Conservation (phyloP, 2,888 invertebrate species). For the Eristalinus aeneus region DNA sequence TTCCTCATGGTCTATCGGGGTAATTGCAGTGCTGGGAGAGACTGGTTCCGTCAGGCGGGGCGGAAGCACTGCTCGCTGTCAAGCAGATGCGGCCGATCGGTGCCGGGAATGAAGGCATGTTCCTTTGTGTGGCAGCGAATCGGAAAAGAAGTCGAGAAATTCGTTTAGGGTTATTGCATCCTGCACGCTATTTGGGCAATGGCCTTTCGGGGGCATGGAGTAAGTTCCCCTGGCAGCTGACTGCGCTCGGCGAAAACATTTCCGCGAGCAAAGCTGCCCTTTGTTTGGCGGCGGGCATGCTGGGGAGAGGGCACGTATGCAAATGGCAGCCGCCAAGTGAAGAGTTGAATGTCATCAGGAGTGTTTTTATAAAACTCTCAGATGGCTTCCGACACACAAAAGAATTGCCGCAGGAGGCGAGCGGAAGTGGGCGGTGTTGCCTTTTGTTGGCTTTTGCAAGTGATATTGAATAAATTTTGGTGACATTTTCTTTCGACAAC, state of each 20-base stretch:
- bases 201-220: slow-evolving; percentile 30
- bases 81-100: background rate
- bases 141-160: slow-evolving; percentile 53
- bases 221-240: background rate
- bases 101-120: slow-evolving; percentile 35
- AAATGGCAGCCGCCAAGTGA: background rate
- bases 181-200: slow-evolving; percentile 69
- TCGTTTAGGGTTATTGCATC: slow-evolving; percentile 70
- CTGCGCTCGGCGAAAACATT: background rate
- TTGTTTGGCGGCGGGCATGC: background rate
- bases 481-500: too few species aligned
- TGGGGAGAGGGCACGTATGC: background rate
- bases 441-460: too few species aligned
- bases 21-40: slow-evolving; percentile 60
- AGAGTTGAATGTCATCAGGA: background rate
- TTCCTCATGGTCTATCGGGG: slow-evolving; percentile 67
- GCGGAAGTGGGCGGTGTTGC: too few species aligned
- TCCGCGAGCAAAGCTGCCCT: background rate
- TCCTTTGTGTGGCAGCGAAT: slow-evolving; percentile 47
- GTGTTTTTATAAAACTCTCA: background rate
- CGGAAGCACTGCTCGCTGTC: background rate
- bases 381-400: background rate
- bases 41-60: background rate
- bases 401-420: background rate
- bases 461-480: too few species aligned